Evolutionary conservation across 2,888 invertebrate genomes (phyloP), one percentile per base, ranked within the genome.

Genomic region (Parochlus steinenii): DNA sequence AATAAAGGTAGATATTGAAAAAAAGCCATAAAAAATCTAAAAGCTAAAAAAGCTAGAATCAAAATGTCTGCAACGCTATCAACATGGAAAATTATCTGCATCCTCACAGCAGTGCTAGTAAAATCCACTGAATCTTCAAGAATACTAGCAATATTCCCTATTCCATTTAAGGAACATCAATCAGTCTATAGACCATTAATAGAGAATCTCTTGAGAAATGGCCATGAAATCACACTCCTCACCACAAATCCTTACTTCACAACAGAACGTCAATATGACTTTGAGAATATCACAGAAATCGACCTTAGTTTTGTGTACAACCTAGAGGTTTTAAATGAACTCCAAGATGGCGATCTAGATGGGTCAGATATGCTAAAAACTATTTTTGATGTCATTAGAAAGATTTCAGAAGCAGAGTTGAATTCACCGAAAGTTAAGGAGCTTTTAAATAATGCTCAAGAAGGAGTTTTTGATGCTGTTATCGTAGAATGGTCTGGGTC

Each of bases 401-500:
- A 41, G 16, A 39, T 47, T 6, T 39, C 42, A 1, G 48, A 49
- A 18, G 42, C 41, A n/a, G 47, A 49, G 32, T 29, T 50, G 8
- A 44, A 45, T 35, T 44, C 44, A 11, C 41, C 45, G 15, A 46
- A 48, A 43, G 42, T 54, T 12, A 44, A 48, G 40, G 20, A 42
- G 11, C 31, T 51, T 3, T 37, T 51, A 4, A 40, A 44, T 3
- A 33, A 41, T 15, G 30, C 61, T 38, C 58, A 57, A 2, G 59
- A 58, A 19, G 60, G 58, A 20, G 55, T 57, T 37, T 72, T 70
- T 42, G 71, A 72, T 48, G 46, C 69, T 20, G 61, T 70, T 1
- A 51, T 72, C 24, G 58, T 64, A 3, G 71, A 72, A 49, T 59
- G 62, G n/a, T 55, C 67, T 6, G 53, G 62, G 4, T 19, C 27